Base-by-base conservation (phyloP, 2,113 vertebrate genomes). In the Halichoerus grypus region DNA sequence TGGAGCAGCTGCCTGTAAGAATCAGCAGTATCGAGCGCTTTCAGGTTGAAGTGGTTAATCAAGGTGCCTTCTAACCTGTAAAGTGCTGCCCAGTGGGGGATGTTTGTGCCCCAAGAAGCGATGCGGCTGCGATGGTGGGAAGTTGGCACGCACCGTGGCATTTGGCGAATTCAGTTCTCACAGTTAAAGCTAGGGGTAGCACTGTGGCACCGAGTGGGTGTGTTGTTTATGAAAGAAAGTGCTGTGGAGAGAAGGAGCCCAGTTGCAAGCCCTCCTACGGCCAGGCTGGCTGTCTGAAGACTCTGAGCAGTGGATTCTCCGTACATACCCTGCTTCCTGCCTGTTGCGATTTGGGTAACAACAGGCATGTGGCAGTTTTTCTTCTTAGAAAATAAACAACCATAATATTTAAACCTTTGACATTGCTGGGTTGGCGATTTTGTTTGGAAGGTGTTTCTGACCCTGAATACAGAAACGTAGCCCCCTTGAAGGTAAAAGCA, bases 151-250 rank as follows among this genome's bases (percentile, higher is more conserved):
- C 9, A 57, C 33, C 12, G 1, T 89, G 96, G 88, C 81, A 46
- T 96, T 93, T 93, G 65, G 65, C 82, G 82, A 95, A 92, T 97
- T 93, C 36, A 72, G 39, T 55, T 95, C 72, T 84, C 33, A 19
- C 57, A 49, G 90, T 88, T 84, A 57, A 77, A 95, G 88, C 95
- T 94, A 97, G 92, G 74, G 95, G 90, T 76, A 92, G 97, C 98
- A 92, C 97, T 97, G 95, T 95, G 98, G 98, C 98, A 97, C 97
- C n/a, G 49, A 94, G 97, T 97, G 98, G 98, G 98, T 97, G 98
- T 98, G 98, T 97, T 98, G 94, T 98, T 99, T 98, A 97, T 98
- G 7, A 93, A 86, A 86, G 94, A 93, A 94, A 97, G 97, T 94
- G 98, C 98, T 86, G 94, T 97, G 97, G 98, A 93, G 97, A 96